Conservation (phyloP, 2,888 invertebrate genomes). For the Lathronympha strigana region DNA sequence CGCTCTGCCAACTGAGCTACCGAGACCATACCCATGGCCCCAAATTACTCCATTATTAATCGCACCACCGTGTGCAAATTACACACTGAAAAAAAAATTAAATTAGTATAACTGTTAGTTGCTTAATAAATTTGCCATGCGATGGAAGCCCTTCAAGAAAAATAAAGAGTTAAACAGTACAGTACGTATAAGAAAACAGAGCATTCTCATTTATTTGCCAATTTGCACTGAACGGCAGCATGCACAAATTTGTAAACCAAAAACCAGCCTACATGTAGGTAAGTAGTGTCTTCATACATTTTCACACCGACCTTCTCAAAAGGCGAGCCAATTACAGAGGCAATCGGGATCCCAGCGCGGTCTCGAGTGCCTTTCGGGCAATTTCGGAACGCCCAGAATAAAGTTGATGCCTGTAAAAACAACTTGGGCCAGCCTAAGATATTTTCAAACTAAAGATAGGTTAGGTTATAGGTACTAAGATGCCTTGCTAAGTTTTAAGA, state of each 20-base stretch:
- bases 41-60: too few species aligned
- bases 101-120: too few species aligned
- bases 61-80: too few species aligned
- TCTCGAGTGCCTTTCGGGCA: conserved; percentile 34
- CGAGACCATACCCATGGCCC: too few species aligned
- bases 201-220: background rate
- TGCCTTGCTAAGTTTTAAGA: too few species aligned
- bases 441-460: too few species aligned
- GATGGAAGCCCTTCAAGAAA: too few species aligned
- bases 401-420: conserved; percentile 39
- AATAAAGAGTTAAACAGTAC: too few species aligned
- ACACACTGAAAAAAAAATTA: too few species aligned
- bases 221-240: conserved; percentile 9
- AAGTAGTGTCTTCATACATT: conserved; percentile 35
- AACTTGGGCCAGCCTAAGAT: conserved; percentile 24
- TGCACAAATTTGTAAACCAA: conserved; percentile 34
- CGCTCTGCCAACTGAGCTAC: too few species aligned
- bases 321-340: conserved; percentile 41
- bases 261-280: conserved; percentile 23
- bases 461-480: too few species aligned
- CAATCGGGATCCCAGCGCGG: conserved; percentile 29
- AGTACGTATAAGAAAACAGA: background rate
- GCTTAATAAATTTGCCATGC: too few species aligned
- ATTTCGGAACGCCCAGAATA: conserved; percentile 35
- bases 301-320: conserved; percentile 38